Evolutionary conservation across 2,888 invertebrate genomes (phyloP), one percentile per base, ranked within the genome.

Genomic region (Rhagonycha lutea): DNA sequence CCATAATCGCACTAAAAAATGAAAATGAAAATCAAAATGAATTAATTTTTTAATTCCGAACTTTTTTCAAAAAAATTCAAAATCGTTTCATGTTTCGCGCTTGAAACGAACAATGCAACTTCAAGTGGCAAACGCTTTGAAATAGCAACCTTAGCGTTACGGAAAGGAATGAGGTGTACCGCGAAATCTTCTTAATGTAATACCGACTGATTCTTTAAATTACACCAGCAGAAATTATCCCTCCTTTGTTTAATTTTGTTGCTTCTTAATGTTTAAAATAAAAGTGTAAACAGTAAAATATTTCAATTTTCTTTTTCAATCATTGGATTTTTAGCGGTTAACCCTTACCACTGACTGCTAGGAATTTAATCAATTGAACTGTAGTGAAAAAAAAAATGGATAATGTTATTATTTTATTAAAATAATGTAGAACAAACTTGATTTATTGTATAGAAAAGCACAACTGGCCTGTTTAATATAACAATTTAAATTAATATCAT

Each of bases 201-300:
- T 77, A 78, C 74, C 68, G 78, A 78, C 74, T 67, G 78, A 76
- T 78, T 80, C 75, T 74, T 77, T 70, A 81, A 78, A 81, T 79
- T 81, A 75, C 79, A 75, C 74, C 76, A 74, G 76, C 78, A 80
- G 75, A 79, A 77, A 79, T 80, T 77, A 73, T 76, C 78, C 80
- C 79, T 79, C 71, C 80, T 76, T 72, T 71, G 65, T 68, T 68
- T 23, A n/a, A 23, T 29, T 60, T 60, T 68, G 68, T 73, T 69
- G 62, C 29, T 12, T 32, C 8, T n/a, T 4, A n/a, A n/a, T 47
- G 47, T n/a, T n/a, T 47, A 47, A 7, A 47, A 47, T 2, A 47
- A 47, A 47, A 47, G 47, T 47, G 47, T 47, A 47, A 47, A 47
- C 47, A 47, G 47, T 47, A 47, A 47, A 47, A n/a, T 47, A 47